Evolutionary conservation across 2,888 invertebrate species (phyloP).

Genomic region (Netelia inedita): DNA sequence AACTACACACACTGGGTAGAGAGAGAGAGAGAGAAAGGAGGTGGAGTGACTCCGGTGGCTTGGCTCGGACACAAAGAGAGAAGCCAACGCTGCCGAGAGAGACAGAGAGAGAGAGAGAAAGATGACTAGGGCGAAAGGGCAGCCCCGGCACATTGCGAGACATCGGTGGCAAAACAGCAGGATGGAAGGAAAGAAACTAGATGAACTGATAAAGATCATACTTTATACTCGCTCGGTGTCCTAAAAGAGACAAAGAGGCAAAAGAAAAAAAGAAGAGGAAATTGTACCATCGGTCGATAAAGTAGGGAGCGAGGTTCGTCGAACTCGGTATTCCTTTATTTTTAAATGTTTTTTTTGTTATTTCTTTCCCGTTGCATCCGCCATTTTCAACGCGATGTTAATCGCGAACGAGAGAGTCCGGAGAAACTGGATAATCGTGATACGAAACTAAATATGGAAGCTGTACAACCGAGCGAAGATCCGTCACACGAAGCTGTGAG

Average conservation of each 20-base stretch:
- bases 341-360: not conserved
- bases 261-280: not conserved
- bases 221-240: slow-evolving; percentile 47
- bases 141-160: not conserved
- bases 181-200: slow-evolving; percentile 28
- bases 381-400: not conserved
- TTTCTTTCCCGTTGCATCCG: too few relatives aligned
- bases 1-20: slow-evolving; percentile 28
- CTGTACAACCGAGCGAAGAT: not conserved
- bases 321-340: not conserved
- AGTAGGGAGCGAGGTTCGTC: not conserved
- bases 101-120: slow-evolving; percentile 23
- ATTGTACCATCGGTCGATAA: not conserved
- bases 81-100: slow-evolving; percentile 27
- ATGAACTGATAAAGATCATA: slow-evolving; percentile 50
- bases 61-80: slow-evolving; percentile 47
- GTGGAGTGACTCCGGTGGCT: slow-evolving; percentile 26
- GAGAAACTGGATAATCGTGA: slow-evolving; percentile 12
- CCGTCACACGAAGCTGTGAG: slow-evolving; percentile 13
- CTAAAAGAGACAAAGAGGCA: slow-evolving; percentile 8
- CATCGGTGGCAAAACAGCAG: slow-evolving; percentile 10
- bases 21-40: not conserved
- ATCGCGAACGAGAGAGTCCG: not conserved
- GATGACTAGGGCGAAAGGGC: not conserved
- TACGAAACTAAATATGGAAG: slow-evolving; percentile 31